These are phyloP conservation scores for Caenorhabditis sp. DNA, from an alignment of 2,888 invertebrate species.

Conservation along the genomic window DNA sequence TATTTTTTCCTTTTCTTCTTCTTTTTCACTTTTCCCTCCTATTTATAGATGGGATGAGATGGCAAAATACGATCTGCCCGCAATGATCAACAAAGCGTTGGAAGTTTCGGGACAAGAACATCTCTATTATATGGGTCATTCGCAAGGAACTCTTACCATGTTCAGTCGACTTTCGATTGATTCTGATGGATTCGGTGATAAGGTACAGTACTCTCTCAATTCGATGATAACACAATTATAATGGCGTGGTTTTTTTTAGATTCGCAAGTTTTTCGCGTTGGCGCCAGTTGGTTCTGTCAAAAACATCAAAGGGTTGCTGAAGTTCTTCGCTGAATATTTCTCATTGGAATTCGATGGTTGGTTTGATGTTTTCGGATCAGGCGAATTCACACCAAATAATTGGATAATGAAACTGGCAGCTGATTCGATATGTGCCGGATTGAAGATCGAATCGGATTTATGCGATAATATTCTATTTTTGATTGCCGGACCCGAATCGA, in stretches of 20 bases:
- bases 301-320: constrained; percentile 70
- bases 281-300: constrained; percentile 70
- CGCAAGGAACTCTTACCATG: constrained; percentile 76
- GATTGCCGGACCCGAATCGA: constrained; percentile 77
- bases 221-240: too few relatives aligned
- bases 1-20: not conserved
- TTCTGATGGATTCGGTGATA: constrained; percentile 46
- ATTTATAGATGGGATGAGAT: constrained; percentile 92
- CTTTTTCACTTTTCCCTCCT: too few relatives aligned
- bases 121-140: constrained; percentile 86
- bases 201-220: too few relatives aligned
- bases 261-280: constrained; percentile 67
- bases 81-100: constrained; percentile 79
- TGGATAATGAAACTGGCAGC: constrained; percentile 61
- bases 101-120: constrained; percentile 75
- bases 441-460: constrained; percentile 71
- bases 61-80: constrained; percentile 84
- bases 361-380: constrained; percentile 72
- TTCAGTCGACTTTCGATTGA: constrained; percentile 59
- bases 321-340: constrained; percentile 57
- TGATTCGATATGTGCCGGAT: constrained; percentile 62
- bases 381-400: constrained; percentile 72
- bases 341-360: constrained; percentile 52
- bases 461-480: constrained; percentile 82
- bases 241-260: constrained; percentile 38